Evolutionary conservation across 2,113 vertebrate genomes (phyloP).

Genomic region (Sinocyclocheilus grahami): DNA sequence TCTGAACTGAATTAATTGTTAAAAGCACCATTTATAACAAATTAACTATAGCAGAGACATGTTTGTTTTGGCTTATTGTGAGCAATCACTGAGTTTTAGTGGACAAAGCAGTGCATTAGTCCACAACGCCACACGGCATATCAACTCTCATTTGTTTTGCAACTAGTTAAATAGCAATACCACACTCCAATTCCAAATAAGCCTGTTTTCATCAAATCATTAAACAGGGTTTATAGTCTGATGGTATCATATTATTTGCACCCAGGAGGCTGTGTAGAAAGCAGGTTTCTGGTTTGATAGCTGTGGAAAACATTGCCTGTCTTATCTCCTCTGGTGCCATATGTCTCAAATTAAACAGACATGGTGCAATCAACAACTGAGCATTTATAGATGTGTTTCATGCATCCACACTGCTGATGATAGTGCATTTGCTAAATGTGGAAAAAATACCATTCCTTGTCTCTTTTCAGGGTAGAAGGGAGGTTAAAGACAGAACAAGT

Average conservation of each 20-base stretch:
- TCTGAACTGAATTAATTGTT: constrained; percentile 12
- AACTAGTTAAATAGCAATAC: constrained; percentile 24
- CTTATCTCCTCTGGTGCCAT: constrained; percentile 65
- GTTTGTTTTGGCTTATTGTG: constrained; percentile 20
- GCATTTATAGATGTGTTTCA: constrained; percentile 61
- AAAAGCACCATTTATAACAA: constrained; percentile 1
- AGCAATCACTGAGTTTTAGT: constrained; percentile 20
- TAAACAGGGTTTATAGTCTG: background rate
- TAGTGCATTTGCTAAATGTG: constrained; percentile 13
- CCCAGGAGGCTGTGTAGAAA: constrained; percentile 33
- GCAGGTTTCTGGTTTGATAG: constrained; percentile 48
- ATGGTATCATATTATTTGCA: constrained; percentile 49
- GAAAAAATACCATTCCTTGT: constrained; percentile 15
- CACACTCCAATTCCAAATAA: constrained; percentile 8
- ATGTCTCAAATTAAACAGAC: constrained; percentile 55
- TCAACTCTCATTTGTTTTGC: constrained; percentile 16
- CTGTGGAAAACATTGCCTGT: constrained; percentile 44
- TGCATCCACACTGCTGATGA: constrained; percentile 68
- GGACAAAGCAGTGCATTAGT: constrained; percentile 45
- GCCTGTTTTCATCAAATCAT: constrained; percentile 31
- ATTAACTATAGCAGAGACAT: background rate
- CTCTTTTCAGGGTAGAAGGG: background rate
- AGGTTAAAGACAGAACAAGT: background rate
- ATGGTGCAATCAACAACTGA: constrained; percentile 60
- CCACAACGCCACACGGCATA: background rate